Percentiles rank a stretch among this genome's conserved stretches.
Evolutionary conservation across 2,113 vertebrate species (phyloP).

Genomic region (Lagopus leucura): DNA sequence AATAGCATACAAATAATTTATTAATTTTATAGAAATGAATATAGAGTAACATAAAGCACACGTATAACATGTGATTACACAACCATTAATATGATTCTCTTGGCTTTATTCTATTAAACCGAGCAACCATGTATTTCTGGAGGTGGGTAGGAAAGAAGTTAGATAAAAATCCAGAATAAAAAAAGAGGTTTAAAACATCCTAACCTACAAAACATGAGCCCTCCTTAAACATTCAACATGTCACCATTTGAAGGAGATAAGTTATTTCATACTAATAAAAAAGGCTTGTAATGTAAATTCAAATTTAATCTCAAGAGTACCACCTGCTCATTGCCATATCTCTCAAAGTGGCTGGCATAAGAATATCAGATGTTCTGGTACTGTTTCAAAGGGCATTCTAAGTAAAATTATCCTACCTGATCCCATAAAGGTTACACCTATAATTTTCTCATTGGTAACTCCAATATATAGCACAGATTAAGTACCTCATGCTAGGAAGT

Average conservation of each 20-base stretch:
- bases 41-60: not conserved
- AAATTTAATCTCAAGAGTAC: slow-evolving; percentile 14
- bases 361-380: not conserved
- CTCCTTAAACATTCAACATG: slow-evolving; percentile 11
- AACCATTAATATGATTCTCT: not conserved
- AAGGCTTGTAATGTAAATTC: not conserved
- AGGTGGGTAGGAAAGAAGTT: not conserved
- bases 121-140: not conserved
- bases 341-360: not conserved
- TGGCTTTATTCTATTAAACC: not conserved
- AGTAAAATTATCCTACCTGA: not conserved
- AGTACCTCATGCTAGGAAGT: not conserved
- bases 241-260: slow-evolving; percentile 27
- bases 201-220: not conserved
- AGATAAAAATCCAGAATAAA: not conserved
- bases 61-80: not conserved
- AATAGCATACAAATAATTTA: no score
- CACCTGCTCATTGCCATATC: not conserved
- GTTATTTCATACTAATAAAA: slow-evolving; percentile 29
- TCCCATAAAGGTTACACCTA: not conserved
- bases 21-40: not conserved
- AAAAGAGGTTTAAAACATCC: not conserved
- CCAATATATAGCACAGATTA: not conserved
- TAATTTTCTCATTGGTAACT: not conserved
- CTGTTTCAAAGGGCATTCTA: not conserved